These are phyloP conservation scores for Augochlorella aurata DNA, from an alignment of 2,888 invertebrate genomes.

Conservation along the genomic window DNA sequence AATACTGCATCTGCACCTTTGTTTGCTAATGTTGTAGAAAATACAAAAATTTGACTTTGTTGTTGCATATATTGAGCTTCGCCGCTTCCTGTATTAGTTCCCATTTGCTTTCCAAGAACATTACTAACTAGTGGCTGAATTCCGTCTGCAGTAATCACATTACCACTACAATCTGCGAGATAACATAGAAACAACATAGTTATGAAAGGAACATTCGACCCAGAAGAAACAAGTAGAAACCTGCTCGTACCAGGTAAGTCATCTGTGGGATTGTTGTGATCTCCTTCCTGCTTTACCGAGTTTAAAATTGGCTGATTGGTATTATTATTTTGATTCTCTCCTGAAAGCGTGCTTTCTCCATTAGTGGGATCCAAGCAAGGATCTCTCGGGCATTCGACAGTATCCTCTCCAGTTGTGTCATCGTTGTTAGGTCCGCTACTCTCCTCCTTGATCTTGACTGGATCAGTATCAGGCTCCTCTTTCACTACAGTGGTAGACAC, in stretches of 20 bases:
- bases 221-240: background rate
- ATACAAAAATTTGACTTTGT: constrained; percentile 98
- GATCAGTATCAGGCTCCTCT: constrained; percentile 79
- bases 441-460: constrained; percentile 80
- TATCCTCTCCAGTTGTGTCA: constrained; percentile 77
- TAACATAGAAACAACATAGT: background rate
- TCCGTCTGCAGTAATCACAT: constrained; percentile 84
- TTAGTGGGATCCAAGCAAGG: constrained; percentile 73
- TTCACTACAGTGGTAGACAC: constrained; percentile 78
- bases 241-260: constrained; percentile 72
- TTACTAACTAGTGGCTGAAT: constrained; percentile 90
- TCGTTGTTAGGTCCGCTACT: constrained; percentile 73
- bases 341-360: constrained; percentile 72
- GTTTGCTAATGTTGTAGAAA: constrained; percentile 96
- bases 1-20: constrained; percentile 96
- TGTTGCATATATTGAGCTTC: constrained; percentile 96
- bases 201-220: background rate
- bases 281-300: constrained; percentile 77
- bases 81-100: constrained; percentile 88
- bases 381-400: constrained; percentile 76
- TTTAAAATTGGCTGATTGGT: constrained; percentile 74
- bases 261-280: constrained; percentile 75
- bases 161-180: constrained; percentile 72
- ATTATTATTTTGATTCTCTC: constrained; percentile 74
- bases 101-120: constrained; percentile 89